phyloP scores from a whole-genome alignment of 2,113 vertebrate genomes.

The Lagopus leucura region DNA sequence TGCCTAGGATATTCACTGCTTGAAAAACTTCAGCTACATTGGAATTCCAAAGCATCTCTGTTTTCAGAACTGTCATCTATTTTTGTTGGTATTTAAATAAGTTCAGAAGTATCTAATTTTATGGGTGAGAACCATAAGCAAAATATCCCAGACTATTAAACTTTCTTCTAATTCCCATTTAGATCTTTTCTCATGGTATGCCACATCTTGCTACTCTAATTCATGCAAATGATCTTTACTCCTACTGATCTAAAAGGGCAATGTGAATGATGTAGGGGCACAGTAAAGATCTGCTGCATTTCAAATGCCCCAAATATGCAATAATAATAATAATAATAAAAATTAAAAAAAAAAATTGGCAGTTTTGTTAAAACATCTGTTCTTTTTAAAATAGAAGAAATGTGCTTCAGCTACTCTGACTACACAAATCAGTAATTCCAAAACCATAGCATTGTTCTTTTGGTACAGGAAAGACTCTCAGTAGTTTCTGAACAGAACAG shows the following conservation, averaged over 20 bases:
- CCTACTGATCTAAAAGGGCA: neutral
- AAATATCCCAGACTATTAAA: neutral
- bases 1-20: neutral
- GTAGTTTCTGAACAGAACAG: slow-evolving; percentile 14
- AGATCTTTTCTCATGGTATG: neutral
- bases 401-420: neutral
- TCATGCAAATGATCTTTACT: slow-evolving; percentile 7
- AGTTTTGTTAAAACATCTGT: neutral
- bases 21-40: neutral
- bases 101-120: neutral
- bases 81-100: neutral
- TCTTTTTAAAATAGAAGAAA: slow-evolving; percentile 14
- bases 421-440: slow-evolving; percentile 38
- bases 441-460: slow-evolving; percentile 33
- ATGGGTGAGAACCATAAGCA: neutral
- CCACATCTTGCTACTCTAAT: neutral
- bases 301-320: neutral
- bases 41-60: neutral
- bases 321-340: neutral
- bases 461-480: slow-evolving; percentile 14
- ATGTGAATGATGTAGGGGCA: neutral
- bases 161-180: neutral
- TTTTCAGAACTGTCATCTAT: neutral
- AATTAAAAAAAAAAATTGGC: neutral
- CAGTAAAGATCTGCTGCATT: neutral